Evolutionary conservation across 2,113 vertebrate species (phyloP), one percentile per base, ranked within the genome.

Genomic region (Odontesthes bonariensis): DNA sequence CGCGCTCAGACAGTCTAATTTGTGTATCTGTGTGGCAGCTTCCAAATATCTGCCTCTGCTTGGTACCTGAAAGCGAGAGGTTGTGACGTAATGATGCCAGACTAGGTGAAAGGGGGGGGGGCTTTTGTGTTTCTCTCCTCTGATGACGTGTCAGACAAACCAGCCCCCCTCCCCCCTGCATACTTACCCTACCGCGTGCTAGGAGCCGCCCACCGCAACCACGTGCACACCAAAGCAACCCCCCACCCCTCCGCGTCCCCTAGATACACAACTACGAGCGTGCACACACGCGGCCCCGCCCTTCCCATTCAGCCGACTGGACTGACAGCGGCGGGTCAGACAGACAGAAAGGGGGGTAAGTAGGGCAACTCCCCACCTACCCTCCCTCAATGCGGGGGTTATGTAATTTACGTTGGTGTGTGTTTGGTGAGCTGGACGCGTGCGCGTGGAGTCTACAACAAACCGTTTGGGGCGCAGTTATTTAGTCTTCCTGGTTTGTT

Each of bases 101-200:
- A 54, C 27, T 23, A 9, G 14, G 10, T 76, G 8, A 72, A 60
- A 38, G 20, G 46, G 20, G 6, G n/a, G 52, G 61, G 55, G 44
- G 14, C 7, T 88, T 38, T 47, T 88, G 83, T 86, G 90, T 89
- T 89, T 89, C 80, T 67, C 79, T 73, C 44, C 75, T 81, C 69
- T 86, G 94, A 86, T 95, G 95, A 96, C 95, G 95, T 95, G 93
- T 93, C 91, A 82, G 63, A 63, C 82, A 49, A 61, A 47, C 75
- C 86, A 77, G 47, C 87, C 77, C 84, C 44, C 77, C 17, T 10
- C 56, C 1, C 8, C 62, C 7, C 27, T 1, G 38, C 81, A 67
- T 64, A 69, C 69, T 72, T 62, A 56, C 65, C 71, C 74, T 84
- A 83, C 87, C 88, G 66, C 90, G 86, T 89, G 89, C 75, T 88